A percentile compares a stretch with the other conserved stretches of the same genome.
These are phyloP conservation scores for Flabesymbios commensalis DNA, from an alignment of 2,888 invertebrate genomes.

Conservation along the genomic window DNA sequence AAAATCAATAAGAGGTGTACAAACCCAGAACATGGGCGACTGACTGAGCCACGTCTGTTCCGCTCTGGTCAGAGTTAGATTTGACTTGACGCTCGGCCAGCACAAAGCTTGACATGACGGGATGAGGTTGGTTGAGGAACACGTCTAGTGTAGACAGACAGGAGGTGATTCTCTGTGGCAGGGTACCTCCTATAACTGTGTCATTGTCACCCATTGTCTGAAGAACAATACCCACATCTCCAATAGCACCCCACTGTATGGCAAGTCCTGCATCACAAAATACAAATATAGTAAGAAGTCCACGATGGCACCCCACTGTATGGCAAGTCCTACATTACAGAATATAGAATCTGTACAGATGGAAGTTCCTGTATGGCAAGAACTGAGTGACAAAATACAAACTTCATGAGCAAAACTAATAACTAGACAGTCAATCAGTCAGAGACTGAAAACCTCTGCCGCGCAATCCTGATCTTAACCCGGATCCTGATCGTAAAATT, in stretches of 20 bases:
- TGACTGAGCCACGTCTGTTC: conserved; percentile 75
- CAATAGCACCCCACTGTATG: conserved; percentile 99
- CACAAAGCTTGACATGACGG: conserved; percentile 70
- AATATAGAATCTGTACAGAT: no score
- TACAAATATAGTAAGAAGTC: no score
- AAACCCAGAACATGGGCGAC: conserved; percentile 88
- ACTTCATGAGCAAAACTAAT: no score
- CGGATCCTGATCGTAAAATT: no score
- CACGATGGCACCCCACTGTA: conserved; percentile 98
- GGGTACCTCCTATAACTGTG: conserved; percentile 89
- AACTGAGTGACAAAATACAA: no score
- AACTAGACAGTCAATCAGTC: no score
- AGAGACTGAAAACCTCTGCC: no score
- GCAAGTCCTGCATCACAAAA: conserved; percentile 67
- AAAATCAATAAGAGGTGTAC: no score
- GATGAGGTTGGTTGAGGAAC: conserved; percentile 81
- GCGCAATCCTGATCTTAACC: no score
- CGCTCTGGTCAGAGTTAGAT: conserved; percentile 64
- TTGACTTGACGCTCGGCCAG: conserved; percentile 80
- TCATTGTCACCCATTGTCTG: conserved; percentile 88
- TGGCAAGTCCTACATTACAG: conserved; percentile 68
- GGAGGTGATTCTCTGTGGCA: conserved; percentile 94
- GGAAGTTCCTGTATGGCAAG: no score
- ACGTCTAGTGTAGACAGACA: conserved; percentile 86
- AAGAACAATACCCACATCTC: conserved; percentile 91